Conservation (phyloP, 53 echinoderm and acorn worm species). For the Crossaster papposus region DNA sequence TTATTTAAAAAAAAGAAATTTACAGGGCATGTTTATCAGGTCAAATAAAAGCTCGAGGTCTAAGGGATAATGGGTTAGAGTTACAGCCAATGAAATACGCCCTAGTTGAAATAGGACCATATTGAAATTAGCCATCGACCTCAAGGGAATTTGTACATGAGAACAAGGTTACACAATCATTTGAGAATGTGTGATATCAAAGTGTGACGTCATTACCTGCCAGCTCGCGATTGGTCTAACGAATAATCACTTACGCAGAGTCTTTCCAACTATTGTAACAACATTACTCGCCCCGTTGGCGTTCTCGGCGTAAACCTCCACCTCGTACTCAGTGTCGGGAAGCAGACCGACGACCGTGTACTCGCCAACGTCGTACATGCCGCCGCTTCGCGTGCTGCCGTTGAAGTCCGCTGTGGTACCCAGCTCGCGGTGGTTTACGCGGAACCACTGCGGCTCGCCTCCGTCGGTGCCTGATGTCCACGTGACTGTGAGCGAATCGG, state of each 20-base stretch:
- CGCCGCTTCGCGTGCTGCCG: not conserved
- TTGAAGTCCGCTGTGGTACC: not conserved
- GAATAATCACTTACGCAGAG: conserved; percentile 35
- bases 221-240: no score
- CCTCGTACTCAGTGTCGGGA: conserved; percentile 6
- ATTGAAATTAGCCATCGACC: no score
- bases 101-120: no score
- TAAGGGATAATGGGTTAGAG: no score
- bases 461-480: conserved; percentile 29
- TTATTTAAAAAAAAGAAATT: no score
- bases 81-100: no score
- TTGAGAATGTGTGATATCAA: no score
- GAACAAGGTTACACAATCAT: no score
- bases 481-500: not conserved
- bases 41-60: no score
- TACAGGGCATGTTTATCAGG: no score
- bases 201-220: no score
- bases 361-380: not conserved
- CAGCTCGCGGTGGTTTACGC: conserved; percentile 11
- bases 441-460: conserved; percentile 34
- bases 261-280: not conserved
- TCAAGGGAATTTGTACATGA: no score
- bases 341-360: conserved; percentile 15
- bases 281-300: not conserved
- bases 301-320: conserved; percentile 30